Conservation (phyloP, 2,888 invertebrate genomes). For the Leptopilina myrica region DNA sequence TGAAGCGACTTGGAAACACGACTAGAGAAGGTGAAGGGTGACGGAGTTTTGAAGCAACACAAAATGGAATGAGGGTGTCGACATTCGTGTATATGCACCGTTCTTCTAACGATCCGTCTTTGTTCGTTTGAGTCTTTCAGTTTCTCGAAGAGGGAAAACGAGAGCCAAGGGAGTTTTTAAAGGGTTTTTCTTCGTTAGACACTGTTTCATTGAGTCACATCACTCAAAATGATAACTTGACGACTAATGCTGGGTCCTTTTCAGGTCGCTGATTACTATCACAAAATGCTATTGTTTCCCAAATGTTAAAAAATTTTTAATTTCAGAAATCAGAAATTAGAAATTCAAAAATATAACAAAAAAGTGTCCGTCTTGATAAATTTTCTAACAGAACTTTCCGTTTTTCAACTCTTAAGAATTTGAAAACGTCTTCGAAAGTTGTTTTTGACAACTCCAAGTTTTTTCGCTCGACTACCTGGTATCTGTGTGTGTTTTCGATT, state of each 20-base stretch:
- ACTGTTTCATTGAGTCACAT: slow-evolving; percentile 39
- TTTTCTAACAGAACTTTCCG: too few relatives aligned
- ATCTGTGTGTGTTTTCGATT: slow-evolving; percentile 1
- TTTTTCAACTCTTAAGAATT: slow-evolving; percentile 1
- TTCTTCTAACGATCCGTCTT: slow-evolving; percentile 39
- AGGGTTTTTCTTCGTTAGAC: slow-evolving; percentile 54
- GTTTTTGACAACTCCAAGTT: slow-evolving; percentile 20
- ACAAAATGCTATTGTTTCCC: too few relatives aligned
- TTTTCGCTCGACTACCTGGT: slow-evolving; percentile 19
- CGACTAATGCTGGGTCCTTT: too few relatives aligned
- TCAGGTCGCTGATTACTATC: too few relatives aligned
- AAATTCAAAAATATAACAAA: too few relatives aligned
- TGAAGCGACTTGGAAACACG: slow-evolving; percentile 22
- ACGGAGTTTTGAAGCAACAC: neutral
- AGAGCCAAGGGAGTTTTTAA: slow-evolving; percentile 37
- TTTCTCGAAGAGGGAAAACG: slow-evolving; percentile 30
- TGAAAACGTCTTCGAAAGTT: neutral
- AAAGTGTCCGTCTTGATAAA: too few relatives aligned
- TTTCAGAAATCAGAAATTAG: too few relatives aligned
- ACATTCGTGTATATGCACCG: slow-evolving; percentile 1
- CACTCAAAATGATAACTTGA: neutral
- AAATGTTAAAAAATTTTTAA: too few relatives aligned
- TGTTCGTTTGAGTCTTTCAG: slow-evolving; percentile 33
- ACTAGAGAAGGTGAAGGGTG: neutral
- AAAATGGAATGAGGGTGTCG: neutral